phyloP scores from a whole-genome alignment of 2,888 invertebrate species.

The Reticulitermes lucifugus region DNA sequence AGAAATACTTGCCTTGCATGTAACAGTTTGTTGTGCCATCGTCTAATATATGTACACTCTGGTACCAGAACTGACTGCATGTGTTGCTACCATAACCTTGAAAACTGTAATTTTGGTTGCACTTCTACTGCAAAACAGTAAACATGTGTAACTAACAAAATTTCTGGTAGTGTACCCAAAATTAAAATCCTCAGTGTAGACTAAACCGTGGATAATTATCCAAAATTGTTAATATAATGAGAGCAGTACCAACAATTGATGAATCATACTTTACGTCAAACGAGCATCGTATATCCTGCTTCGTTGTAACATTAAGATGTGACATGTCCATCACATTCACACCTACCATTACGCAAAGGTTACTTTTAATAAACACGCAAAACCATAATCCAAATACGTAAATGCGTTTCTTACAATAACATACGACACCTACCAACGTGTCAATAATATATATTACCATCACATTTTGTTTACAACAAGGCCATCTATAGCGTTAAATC shows the following conservation, averaged over 20 bases:
- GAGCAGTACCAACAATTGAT: not conserved
- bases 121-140: not conserved
- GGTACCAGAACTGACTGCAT: conserved; percentile 15
- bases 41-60: conserved; percentile 2
- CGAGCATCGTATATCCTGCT: not conserved
- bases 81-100: conserved; percentile 38
- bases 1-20: conserved; percentile 41
- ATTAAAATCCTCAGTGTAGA: not conserved
- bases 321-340: not conserved
- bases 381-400: not conserved
- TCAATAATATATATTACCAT: not conserved
- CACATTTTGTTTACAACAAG: not conserved
- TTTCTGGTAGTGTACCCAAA: not conserved
- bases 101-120: not conserved
- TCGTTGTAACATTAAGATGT: too few species aligned
- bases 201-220: not conserved
- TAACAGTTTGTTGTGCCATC: conserved; percentile 35
- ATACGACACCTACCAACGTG: not conserved
- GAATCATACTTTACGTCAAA: not conserved
- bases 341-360: not conserved
- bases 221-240: not conserved
- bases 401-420: not conserved
- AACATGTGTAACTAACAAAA: not conserved
- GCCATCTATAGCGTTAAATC: not conserved
- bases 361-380: not conserved